Conservation (phyloP, 1,140 invertebrate genomes). For the Cepaea nemoralis region DNA sequence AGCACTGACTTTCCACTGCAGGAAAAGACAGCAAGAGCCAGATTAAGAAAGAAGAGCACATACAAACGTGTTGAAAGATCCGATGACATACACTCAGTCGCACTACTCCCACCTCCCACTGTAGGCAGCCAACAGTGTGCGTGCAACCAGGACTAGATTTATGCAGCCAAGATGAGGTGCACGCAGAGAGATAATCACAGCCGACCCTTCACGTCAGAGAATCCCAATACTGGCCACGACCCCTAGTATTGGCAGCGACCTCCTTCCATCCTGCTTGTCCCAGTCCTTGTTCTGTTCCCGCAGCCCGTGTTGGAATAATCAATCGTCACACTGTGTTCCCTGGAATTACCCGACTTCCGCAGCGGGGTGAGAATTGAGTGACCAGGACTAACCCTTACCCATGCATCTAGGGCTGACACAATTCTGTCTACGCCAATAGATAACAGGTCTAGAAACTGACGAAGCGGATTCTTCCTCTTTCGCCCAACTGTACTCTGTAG, state of each 20-base stretch:
- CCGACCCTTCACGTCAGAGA: not conserved
- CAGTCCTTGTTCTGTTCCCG: not conserved
- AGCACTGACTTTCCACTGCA: no score
- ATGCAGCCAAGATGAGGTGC: not conserved
- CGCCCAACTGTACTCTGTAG: not conserved
- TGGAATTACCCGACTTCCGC: slow-evolving; percentile 27
- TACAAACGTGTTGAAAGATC: no score
- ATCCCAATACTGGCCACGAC: slow-evolving; percentile 12
- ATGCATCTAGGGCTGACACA: slow-evolving; percentile 26
- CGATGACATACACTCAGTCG: no score
- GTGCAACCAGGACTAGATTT: not conserved
- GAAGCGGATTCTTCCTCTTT: not conserved
- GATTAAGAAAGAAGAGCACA: no score
- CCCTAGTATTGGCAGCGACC: slow-evolving; percentile 3
- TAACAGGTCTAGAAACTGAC: not conserved
- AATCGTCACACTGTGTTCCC: slow-evolving; percentile 36
- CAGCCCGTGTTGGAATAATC: not conserved
- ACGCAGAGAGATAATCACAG: not conserved
- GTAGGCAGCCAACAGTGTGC: not conserved
- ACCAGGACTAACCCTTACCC: not conserved
- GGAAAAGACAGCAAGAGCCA: no score
- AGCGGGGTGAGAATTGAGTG: not conserved
- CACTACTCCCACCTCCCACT: not conserved
- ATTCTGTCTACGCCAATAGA: not conserved
- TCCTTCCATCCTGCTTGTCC: not conserved